A percentile compares a stretch with the other conserved stretches of the same genome.
These are phyloP conservation scores for Carcinoscorpius rotundicauda DNA, from an alignment of 1,140 invertebrate genomes.

Conservation along the genomic window DNA sequence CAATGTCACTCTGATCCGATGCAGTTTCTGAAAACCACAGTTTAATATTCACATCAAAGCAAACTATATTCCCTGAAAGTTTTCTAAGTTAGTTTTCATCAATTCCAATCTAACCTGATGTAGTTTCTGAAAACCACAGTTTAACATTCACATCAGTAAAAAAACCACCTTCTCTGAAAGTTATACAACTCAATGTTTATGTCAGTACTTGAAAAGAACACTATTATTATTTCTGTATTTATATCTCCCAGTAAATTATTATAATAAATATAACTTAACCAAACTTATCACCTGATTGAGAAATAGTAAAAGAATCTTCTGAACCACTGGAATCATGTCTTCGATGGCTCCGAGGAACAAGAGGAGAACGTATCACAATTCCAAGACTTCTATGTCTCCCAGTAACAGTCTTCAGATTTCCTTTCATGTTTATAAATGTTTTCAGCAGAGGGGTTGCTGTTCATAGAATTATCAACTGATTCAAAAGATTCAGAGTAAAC, in stretches of 20 bases:
- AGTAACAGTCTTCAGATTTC: not conserved
- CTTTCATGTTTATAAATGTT: not conserved
- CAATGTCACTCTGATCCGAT: conserved; percentile 42
- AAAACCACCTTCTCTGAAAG: no score
- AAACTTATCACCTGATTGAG: conserved; percentile 28
- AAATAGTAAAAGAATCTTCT: conserved; percentile 41
- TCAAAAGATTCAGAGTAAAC: conserved; percentile 21
- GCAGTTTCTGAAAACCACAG: conserved; percentile 35
- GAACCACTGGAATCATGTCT: conserved; percentile 40
- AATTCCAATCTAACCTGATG: conserved; percentile 41
- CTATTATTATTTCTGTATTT: no score
- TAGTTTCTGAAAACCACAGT: conserved; percentile 34
- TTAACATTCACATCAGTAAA: not conserved
- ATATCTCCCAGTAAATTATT: no score
- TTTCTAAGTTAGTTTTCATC: conserved; percentile 28
- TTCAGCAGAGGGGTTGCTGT: not conserved
- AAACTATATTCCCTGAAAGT: no score
- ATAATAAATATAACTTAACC: no score
- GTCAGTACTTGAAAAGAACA: no score
- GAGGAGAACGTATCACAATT: conserved; percentile 23
- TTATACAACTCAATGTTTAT: conserved; percentile 25
- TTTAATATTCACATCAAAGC: not conserved
- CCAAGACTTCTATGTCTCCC: not conserved
- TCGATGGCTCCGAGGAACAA: conserved; percentile 24
- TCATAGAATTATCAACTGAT: conserved; percentile 2